phyloP scores from a whole-genome alignment of 2,888 invertebrate genomes.

The Ophion obscuratus region DNA sequence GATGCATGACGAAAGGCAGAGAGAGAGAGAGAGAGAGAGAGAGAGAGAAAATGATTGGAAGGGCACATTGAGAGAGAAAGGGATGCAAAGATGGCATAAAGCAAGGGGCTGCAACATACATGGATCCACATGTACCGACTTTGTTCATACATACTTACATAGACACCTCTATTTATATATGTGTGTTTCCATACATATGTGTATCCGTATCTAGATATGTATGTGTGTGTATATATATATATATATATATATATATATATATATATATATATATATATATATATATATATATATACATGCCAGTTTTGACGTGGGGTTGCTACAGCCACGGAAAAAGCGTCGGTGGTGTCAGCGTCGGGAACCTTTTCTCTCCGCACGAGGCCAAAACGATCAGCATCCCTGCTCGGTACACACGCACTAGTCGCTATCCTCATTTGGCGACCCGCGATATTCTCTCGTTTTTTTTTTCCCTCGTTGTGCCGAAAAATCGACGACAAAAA shows the following conservation, averaged over 20 bases:
- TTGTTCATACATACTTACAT: background rate
- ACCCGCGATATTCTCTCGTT: background rate
- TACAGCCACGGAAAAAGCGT: constrained; percentile 63
- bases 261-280: too few relatives aligned
- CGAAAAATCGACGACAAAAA: background rate
- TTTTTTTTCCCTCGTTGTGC: background rate
- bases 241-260: too few relatives aligned
- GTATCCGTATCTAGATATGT: too few relatives aligned
- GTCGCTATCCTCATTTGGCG: background rate
- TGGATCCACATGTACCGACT: background rate
- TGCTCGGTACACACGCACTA: constrained; percentile 38
- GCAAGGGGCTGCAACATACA: constrained; percentile 27
- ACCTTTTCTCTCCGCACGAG: constrained; percentile 62
- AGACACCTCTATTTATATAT: too few relatives aligned
- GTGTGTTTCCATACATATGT: too few relatives aligned
- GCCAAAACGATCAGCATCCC: constrained; percentile 66
- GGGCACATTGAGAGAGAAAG: constrained; percentile 34
- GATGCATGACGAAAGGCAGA: constrained; percentile 7
- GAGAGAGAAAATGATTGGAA: constrained; percentile 18
- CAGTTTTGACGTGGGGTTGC: constrained; percentile 64
- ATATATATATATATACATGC: constrained; percentile 27
- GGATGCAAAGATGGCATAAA: constrained; percentile 28
- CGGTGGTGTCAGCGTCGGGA: constrained; percentile 71
- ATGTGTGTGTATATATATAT: too few relatives aligned
- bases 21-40: background rate